These are phyloP conservation scores for Eilema caniola DNA, from an alignment of 2,888 invertebrate species.

Conservation along the genomic window DNA sequence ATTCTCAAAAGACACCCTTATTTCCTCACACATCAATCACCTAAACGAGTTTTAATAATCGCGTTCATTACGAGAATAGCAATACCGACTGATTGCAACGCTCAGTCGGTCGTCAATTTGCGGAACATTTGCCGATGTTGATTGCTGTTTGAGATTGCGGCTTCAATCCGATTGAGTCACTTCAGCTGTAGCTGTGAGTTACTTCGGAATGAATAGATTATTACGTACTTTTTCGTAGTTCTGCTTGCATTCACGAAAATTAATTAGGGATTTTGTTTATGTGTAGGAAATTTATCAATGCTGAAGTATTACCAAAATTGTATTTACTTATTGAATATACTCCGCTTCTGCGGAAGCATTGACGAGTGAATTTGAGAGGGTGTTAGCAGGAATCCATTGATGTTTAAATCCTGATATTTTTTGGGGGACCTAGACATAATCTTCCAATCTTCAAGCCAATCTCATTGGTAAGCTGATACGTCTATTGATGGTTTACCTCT, in stretches of 20 bases:
- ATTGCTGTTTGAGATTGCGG: slow-evolving; percentile 15
- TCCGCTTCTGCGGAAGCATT: too few species aligned
- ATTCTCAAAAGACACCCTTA: too few species aligned
- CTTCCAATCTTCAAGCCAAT: too few species aligned
- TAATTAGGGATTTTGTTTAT: neutral
- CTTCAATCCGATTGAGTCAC: slow-evolving; percentile 6
- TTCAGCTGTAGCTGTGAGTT: neutral
- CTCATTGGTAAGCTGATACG: too few species aligned
- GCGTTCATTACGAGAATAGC: slow-evolving; percentile 14
- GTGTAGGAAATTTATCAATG: neutral
- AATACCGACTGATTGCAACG: slow-evolving; percentile 16
- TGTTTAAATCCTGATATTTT: too few species aligned
- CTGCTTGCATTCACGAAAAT: neutral
- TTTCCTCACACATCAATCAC: neutral
- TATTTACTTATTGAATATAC: neutral
- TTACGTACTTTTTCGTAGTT: slow-evolving; percentile 4
- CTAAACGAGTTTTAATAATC: neutral
- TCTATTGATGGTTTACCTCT: too few species aligned
- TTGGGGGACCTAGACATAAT: too few species aligned
- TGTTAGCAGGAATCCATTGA: too few species aligned
- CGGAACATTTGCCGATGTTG: slow-evolving; percentile 7
- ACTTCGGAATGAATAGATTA: neutral
- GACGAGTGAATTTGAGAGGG: too few species aligned
- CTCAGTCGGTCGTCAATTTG: neutral
- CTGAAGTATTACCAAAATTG: neutral